Conservation (phyloP, 92 coral and sea anemone genomes). For the Zoanthus solanderi region DNA sequence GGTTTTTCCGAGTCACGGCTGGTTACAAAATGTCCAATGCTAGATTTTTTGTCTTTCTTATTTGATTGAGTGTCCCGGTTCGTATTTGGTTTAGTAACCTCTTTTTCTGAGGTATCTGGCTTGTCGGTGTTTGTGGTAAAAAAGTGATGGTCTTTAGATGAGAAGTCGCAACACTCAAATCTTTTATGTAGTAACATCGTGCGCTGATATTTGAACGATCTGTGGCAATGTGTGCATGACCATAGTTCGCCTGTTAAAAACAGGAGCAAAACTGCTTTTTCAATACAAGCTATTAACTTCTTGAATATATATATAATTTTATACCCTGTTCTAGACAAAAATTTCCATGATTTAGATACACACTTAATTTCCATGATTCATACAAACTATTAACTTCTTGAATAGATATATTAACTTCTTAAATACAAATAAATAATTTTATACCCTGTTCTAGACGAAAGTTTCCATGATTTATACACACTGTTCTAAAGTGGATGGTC, state of each 20-base stretch:
- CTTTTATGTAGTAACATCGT: conserved; percentile 1
- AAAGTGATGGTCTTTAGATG: background rate
- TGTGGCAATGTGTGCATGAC: conserved; percentile 12
- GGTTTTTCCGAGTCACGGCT: background rate
- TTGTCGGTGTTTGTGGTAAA: background rate
- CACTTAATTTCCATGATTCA: too few relatives aligned
- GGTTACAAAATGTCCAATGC: background rate
- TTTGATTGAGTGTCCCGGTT: background rate
- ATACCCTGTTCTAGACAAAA: too few relatives aligned
- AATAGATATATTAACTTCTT: too few relatives aligned
- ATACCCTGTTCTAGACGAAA: too few relatives aligned
- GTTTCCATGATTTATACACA: too few relatives aligned
- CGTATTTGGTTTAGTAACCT: background rate
- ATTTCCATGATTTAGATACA: too few relatives aligned
- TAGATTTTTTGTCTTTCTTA: background rate
- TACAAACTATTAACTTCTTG: too few relatives aligned
- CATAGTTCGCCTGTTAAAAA: conserved; percentile 6
- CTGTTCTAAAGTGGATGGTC: too few relatives aligned
- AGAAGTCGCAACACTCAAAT: background rate
- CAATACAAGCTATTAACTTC: too few relatives aligned
- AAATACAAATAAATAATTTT: too few relatives aligned
- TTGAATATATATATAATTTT: too few relatives aligned
- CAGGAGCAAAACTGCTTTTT: background rate
- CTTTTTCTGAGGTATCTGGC: background rate
- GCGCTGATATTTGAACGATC: conserved; percentile 21